phyloP scores from a whole-genome alignment of 2,888 invertebrate genomes.

The Nomada goodeniana region DNA sequence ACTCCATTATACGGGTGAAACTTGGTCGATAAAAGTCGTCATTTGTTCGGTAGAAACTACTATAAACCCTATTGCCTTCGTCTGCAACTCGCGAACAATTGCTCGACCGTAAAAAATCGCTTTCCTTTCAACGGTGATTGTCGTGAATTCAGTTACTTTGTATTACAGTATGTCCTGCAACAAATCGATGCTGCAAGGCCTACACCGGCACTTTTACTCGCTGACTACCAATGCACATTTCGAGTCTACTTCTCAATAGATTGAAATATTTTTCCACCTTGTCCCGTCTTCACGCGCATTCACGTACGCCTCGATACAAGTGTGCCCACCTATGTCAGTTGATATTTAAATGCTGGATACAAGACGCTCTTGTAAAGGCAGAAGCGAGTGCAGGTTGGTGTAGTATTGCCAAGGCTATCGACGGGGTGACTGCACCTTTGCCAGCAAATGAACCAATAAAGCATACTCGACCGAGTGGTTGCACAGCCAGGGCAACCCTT shows the following conservation, averaged over 20 bases:
- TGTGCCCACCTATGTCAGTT: slow-evolving; percentile 24
- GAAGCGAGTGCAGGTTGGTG: slow-evolving; percentile 56
- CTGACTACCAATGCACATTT: no score
- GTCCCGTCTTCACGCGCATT: slow-evolving; percentile 1
- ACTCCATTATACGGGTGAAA: background rate
- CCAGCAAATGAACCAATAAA: slow-evolving; percentile 72
- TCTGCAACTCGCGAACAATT: background rate
- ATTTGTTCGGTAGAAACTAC: background rate
- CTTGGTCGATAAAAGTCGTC: background rate
- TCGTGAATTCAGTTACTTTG: slow-evolving; percentile 6
- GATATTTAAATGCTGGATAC: slow-evolving; percentile 66
- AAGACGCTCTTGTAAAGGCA: slow-evolving; percentile 52
- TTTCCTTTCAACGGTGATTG: background rate
- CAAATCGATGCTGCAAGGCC: slow-evolving; percentile 6
- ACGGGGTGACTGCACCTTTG: slow-evolving; percentile 47
- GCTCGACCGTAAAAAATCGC: background rate
- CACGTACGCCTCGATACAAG: slow-evolving; percentile 15
- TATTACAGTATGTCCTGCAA: background rate
- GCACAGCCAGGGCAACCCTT: slow-evolving; percentile 59
- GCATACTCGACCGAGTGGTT: slow-evolving; percentile 71
- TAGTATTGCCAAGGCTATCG: slow-evolving; percentile 51
- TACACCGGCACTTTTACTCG: slow-evolving; percentile 11
- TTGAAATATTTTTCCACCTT: slow-evolving; percentile 50
- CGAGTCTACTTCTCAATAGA: no score
- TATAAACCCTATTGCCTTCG: background rate